Conservation (phyloP, 2,113 vertebrate genomes). For the Phasianus colchicus region DNA sequence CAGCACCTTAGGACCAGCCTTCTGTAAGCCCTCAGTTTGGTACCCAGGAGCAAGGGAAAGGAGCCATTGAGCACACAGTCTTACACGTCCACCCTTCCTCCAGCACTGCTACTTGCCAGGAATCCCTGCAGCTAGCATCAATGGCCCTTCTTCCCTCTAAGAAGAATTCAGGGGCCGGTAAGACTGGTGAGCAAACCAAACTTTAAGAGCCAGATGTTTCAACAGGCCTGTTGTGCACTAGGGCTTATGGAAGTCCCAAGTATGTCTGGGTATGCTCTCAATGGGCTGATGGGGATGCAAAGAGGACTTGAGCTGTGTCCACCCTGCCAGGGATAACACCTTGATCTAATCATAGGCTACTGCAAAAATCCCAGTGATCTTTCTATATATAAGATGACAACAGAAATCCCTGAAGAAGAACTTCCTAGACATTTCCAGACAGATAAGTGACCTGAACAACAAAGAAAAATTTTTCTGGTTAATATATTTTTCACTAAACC, state of each 20-base stretch:
- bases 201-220: background rate
- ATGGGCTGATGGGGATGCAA: background rate
- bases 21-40: background rate
- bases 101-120: background rate
- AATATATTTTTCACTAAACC: background rate
- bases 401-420: background rate
- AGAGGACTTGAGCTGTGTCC: background rate
- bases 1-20: background rate
- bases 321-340: background rate
- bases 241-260: background rate
- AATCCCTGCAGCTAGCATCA: background rate
- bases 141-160: background rate
- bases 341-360: background rate
- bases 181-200: rapidly evolving
- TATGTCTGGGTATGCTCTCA: rapidly evolving
- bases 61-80: background rate
- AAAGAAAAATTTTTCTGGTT: background rate
- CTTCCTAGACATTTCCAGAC: background rate
- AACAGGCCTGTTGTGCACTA: rapidly evolving
- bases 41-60: background rate
- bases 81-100: background rate
- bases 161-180: background rate
- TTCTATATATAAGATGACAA: background rate
- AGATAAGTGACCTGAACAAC: background rate
- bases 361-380: background rate